phyloP scores from a whole-genome alignment of 2,888 invertebrate species.

The Scaptodrosophila latifasciaeformis region DNA sequence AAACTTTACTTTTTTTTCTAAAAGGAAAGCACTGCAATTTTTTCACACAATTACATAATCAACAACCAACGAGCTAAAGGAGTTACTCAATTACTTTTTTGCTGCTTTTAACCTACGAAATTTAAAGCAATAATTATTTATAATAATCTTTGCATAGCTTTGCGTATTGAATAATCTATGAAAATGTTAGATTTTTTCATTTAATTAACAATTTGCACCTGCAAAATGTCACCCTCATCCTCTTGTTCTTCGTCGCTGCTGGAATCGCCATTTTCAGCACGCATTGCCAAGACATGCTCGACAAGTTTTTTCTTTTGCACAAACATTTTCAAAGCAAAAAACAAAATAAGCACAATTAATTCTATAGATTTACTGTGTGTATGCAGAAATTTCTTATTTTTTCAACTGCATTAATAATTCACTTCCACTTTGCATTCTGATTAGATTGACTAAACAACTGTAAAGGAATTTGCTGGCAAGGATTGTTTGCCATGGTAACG shows the following conservation, averaged over 20 bases:
- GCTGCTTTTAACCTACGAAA: conserved; percentile 28
- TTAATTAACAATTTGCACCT: conserved; percentile 58
- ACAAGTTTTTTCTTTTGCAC: conserved; percentile 76
- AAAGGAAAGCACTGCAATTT: conserved; percentile 29
- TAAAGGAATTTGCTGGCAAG: conserved; percentile 4
- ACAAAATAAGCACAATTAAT: neutral
- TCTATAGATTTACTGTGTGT: conserved; percentile 8
- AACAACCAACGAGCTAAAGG: conserved; percentile 44
- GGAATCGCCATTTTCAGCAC: conserved; percentile 71
- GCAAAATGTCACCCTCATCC: conserved; percentile 75
- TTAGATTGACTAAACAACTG: conserved; percentile 44
- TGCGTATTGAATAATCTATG: neutral
- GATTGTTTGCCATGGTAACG: conserved; percentile 23
- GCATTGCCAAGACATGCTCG: conserved; percentile 73
- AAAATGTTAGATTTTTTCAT: no score
- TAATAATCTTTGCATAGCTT: conserved; percentile 30
- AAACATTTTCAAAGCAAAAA: conserved; percentile 75
- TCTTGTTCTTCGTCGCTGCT: conserved; percentile 79
- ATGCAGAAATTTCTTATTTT: conserved; percentile 1
- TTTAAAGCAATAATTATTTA: conserved; percentile 50
- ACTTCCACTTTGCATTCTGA: neutral
- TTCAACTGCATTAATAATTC: neutral
- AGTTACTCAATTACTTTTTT: conserved; percentile 36
- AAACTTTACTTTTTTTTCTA: conserved; percentile 15
- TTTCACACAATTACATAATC: conserved; percentile 58